Evolutionary conservation across 2,113 vertebrate species (phyloP).

Genomic region (Podarcis cretensis): DNA sequence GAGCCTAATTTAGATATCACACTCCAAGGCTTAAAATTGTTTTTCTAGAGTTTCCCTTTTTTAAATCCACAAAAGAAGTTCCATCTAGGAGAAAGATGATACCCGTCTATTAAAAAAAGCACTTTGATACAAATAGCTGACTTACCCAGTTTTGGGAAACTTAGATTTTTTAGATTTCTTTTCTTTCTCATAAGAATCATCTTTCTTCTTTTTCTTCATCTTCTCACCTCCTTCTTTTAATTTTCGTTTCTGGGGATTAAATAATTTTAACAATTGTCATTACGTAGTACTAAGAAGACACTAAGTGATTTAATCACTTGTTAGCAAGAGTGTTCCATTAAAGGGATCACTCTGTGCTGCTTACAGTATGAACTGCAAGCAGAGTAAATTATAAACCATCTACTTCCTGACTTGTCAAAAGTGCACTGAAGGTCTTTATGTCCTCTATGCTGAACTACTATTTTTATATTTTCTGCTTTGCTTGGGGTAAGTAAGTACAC

Average conservation of each 20-base stretch:
- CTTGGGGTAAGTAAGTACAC: not conserved
- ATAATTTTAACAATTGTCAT: slow-evolving; percentile 36
- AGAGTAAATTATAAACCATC: not conserved
- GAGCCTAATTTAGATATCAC: no score
- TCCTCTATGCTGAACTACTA: not conserved
- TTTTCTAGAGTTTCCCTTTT: not conserved
- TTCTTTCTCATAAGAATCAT: slow-evolving; percentile 77
- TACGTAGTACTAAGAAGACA: not conserved
- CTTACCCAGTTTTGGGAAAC: slow-evolving; percentile 83
- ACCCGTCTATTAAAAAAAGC: not conserved
- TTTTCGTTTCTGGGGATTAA: slow-evolving; percentile 85
- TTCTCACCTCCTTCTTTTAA: slow-evolving; percentile 81
- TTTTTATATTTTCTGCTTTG: no score
- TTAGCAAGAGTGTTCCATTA: no score
- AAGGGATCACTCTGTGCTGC: not conserved
- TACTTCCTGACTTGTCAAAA: not conserved
- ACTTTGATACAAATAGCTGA: slow-evolving; percentile 13
- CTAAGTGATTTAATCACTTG: no score
- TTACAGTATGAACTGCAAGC: no score
- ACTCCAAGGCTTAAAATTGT: no score
- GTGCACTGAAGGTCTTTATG: not conserved
- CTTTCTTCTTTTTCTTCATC: slow-evolving; percentile 84
- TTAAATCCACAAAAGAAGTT: not conserved
- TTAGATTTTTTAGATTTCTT: slow-evolving; percentile 82
- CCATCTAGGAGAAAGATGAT: not conserved